These are phyloP conservation scores for Cinclus mexicanus DNA, from an alignment of 2,113 vertebrate species.

Conservation along the genomic window DNA sequence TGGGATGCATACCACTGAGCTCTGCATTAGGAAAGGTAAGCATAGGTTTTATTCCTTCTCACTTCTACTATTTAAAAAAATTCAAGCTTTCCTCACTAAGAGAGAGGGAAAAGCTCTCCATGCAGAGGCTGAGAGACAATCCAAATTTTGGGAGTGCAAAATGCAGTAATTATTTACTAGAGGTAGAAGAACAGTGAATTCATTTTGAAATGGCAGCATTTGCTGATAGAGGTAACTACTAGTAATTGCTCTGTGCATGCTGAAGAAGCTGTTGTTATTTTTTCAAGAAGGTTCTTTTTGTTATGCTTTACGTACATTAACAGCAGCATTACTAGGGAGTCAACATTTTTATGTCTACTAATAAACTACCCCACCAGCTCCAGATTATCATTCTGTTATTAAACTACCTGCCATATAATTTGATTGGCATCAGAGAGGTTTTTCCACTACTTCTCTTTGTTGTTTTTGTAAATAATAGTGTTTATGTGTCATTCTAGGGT, in stretches of 20 bases:
- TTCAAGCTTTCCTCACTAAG: background rate
- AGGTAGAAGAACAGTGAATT: background rate
- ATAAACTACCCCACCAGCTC: background rate
- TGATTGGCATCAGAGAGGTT: background rate
- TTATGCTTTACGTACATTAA: background rate
- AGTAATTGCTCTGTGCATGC: background rate
- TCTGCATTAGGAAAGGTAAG: background rate
- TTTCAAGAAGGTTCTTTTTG: background rate
- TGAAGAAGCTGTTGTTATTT: background rate
- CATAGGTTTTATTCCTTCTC: background rate
- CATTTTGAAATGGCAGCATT: background rate
- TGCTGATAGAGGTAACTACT: background rate
- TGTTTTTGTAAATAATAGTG: background rate
- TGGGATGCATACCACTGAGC: background rate
- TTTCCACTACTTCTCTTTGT: background rate
- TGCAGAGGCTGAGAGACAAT: background rate
- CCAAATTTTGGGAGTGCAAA: background rate
- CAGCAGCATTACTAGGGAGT: background rate
- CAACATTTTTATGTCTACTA: background rate
- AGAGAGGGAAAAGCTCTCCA: background rate
- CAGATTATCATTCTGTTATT: conserved; percentile 6
- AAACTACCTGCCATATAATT: background rate
- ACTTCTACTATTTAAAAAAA: background rate
- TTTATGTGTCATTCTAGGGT: background rate
- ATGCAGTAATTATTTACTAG: background rate